phyloP scores from a whole-genome alignment of 2,113 vertebrate genomes.

The Mormyrus lacerda region DNA sequence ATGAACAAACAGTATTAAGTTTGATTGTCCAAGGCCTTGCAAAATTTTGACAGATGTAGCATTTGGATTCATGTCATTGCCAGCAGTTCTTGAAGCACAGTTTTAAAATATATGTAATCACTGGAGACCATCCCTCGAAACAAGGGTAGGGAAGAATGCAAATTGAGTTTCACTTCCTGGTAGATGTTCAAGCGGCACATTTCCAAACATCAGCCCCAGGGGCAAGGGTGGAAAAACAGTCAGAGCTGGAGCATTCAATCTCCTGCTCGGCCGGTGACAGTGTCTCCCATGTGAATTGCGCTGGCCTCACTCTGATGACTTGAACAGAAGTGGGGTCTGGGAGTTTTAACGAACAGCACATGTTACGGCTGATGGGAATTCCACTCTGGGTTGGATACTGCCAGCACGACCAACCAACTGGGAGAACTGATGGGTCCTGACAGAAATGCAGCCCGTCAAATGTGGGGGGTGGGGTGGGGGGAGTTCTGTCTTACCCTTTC shows the following conservation, averaged over 20 bases:
- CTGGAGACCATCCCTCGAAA: constrained; percentile 16
- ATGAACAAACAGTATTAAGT: background rate
- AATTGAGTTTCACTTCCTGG: constrained; percentile 23
- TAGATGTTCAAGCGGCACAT: constrained; percentile 33
- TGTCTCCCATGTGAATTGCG: constrained; percentile 58
- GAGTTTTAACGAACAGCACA: constrained; percentile 64
- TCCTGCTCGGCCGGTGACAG: constrained; percentile 48
- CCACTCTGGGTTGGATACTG: constrained; percentile 53
- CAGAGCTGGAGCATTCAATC: constrained; percentile 36
- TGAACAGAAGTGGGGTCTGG: constrained; percentile 57
- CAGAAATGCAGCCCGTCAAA: constrained; percentile 49
- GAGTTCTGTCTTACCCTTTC: background rate
- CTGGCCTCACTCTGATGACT: constrained; percentile 53
- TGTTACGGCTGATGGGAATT: constrained; percentile 60
- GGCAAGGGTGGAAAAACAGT: constrained; percentile 16
- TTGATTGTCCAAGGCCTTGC: background rate
- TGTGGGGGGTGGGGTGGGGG: background rate
- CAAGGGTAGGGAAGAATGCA: background rate
- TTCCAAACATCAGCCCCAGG: constrained; percentile 35
- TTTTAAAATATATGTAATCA: background rate
- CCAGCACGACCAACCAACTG: constrained; percentile 47
- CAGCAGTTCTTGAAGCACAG: constrained; percentile 34
- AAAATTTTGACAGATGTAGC: background rate
- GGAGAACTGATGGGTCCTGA: constrained; percentile 17
- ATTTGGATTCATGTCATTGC: background rate